Evolutionary conservation across 2,888 invertebrate genomes (phyloP).

Genomic region (Drosophila nr. perissopoda): DNA sequence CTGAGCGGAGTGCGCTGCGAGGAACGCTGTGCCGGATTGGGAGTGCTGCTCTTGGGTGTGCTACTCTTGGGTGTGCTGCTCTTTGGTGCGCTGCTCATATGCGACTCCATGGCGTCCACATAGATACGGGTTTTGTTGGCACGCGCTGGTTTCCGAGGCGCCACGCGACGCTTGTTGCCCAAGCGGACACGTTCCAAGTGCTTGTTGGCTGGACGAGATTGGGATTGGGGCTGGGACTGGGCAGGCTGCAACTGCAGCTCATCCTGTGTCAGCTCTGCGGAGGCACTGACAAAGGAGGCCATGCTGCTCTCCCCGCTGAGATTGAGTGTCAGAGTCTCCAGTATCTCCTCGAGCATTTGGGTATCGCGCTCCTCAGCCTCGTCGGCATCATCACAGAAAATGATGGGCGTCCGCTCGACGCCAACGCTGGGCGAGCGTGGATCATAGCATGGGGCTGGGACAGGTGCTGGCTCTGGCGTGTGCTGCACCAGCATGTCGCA

Average conservation of each 20-base stretch:
- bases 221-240: not conserved
- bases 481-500: conserved; percentile 47
- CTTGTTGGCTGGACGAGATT: conserved; percentile 54
- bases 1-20: conserved; percentile 78
- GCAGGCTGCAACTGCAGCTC: conserved; percentile 19
- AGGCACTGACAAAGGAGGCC: conserved; percentile 60
- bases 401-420: conserved; percentile 83
- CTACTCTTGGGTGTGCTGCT: conserved; percentile 21
- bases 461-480: conserved; percentile 32
- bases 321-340: conserved; percentile 80
- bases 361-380: conserved; percentile 76
- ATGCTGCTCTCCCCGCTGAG: conserved; percentile 74
- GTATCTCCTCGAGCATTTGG: conserved; percentile 80
- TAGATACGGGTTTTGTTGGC: conserved; percentile 69
- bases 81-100: not conserved
- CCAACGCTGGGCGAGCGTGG: conserved; percentile 83
- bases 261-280: conserved; percentile 36
- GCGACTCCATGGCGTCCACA: conserved; percentile 58
- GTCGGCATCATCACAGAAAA: conserved; percentile 77
- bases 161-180: conserved; percentile 63
- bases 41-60: conserved; percentile 49
- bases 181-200: conserved; percentile 79
- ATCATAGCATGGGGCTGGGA: conserved; percentile 56
- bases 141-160: conserved; percentile 64
- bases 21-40: conserved; percentile 26